Base-by-base conservation (phyloP, 1,140 invertebrate species). In the Drosophila rhopaloa region DNA sequence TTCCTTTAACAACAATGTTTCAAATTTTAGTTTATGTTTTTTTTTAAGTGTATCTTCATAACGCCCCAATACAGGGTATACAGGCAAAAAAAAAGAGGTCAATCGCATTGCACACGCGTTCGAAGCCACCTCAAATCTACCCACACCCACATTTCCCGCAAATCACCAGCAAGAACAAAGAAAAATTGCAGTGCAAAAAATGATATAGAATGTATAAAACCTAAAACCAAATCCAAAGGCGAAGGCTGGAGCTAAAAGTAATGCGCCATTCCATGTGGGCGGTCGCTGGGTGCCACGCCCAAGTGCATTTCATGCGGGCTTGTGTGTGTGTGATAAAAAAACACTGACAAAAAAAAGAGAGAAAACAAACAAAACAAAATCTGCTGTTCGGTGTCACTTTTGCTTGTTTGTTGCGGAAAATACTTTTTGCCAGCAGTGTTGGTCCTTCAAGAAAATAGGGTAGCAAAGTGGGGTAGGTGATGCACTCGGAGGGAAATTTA, bases 331-430 rank as follows among this genome's bases (percentile, higher is more conserved):
- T 67, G 71, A 41, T 53, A 57, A 44, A 41, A 41, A n/a, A 57
- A 7, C 27, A 37, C 57, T 38, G 46, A 37, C 10, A 62, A 67
- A 37, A 27, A 44, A 66, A 53, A 29, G 7, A 7, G n/a, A n/a
- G 46, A 35, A 53, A 19, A 76, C 58, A 44, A 77, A 38, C 67
- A 60, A 32, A 43, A 27, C n/a, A 24, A 67, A 76, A 75, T 71
- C 75, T 79, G 82, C 68, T 85, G 82, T 78, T 86, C 65, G 71
- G 65, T 86, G 79, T 86, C 82, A 82, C 75, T 86, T 86, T 86
- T 81, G 82, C 82, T 76, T 73, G 82, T 86, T 86, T 86, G 82
- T 76, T 79, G 82, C 70, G 59, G 70, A 76, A 70, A 86, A 81
- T 76, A 86, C 75, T 66, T 79, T 81, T 86, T 68, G 46, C 54